Evolutionary conservation across 2,797 vertebrate genomes (phyloP).

Genomic region (Ctenochaetus hawaiiensis): DNA sequence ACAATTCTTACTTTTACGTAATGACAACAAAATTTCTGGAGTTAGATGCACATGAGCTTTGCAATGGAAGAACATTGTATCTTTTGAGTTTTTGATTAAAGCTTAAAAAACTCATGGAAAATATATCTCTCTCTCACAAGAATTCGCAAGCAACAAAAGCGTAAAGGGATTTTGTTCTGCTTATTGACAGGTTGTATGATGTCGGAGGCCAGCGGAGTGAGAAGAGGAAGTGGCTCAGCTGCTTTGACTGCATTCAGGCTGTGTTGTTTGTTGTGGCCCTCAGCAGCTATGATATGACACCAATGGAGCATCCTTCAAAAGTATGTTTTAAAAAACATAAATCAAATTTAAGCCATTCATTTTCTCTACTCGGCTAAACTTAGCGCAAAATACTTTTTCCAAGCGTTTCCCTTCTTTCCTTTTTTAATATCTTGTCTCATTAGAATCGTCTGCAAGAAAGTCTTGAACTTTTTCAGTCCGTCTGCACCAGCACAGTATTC

Average conservation of each 20-base stretch:
- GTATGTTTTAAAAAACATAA: slow-evolving; percentile 55
- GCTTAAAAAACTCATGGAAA: no score
- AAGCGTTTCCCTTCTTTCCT: fast-evolving
- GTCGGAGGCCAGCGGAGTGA: slow-evolving; percentile 80
- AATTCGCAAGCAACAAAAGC: not conserved
- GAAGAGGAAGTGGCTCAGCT: slow-evolving; percentile 84
- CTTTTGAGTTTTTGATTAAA: no score
- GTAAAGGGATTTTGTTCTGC: not conserved
- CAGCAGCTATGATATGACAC: slow-evolving; percentile 80
- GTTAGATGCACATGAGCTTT: not conserved
- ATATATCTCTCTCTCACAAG: not conserved
- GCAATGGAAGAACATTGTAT: no score
- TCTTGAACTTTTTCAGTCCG: slow-evolving; percentile 74
- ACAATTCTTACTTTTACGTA: no score
- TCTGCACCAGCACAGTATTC: slow-evolving; percentile 75
- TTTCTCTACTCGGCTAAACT: not conserved
- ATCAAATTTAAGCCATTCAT: not conserved
- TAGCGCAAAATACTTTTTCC: not conserved
- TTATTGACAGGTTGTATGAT: slow-evolving; percentile 79
- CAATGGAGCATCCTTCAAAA: slow-evolving; percentile 58
- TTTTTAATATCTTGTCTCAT: not conserved
- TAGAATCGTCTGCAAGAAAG: slow-evolving; percentile 81
- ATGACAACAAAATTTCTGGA: not conserved
- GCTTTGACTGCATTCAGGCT: slow-evolving; percentile 82
- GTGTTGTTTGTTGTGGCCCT: slow-evolving; percentile 83